Conservation (phyloP, 2,888 invertebrate species). For the Bimastos eiseni region DNA sequence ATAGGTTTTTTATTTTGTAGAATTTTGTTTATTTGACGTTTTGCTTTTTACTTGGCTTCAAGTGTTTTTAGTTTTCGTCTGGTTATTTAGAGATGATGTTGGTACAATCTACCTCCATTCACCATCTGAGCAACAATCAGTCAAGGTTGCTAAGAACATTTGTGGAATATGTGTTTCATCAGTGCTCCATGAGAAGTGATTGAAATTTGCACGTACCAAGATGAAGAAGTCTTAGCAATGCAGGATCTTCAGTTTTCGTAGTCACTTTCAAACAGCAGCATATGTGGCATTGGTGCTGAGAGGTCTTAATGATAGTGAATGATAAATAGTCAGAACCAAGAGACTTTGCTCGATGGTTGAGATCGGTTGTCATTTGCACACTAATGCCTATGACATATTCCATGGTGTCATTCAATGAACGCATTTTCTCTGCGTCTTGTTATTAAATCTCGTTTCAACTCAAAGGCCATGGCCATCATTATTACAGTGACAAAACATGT, state of each 20-base stretch:
- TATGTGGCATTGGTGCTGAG: neutral
- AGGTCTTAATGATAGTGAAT: neutral
- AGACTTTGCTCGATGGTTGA: neutral
- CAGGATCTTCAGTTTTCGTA: neutral
- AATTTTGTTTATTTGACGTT: neutral
- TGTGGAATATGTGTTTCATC: neutral
- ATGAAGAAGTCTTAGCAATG: neutral
- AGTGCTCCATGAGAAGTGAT: neutral
- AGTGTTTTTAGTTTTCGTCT: neutral
- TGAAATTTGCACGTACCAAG: neutral
- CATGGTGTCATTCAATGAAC: neutral
- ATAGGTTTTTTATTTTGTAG: neutral
- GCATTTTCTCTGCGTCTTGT: neutral
- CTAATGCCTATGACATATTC: neutral
- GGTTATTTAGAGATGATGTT: neutral
- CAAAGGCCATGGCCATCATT: neutral
- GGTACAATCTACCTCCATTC: slow-evolving; percentile 13
- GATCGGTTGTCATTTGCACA: neutral
- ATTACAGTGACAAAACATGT: neutral
- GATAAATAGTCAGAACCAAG: neutral
- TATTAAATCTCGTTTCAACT: neutral
- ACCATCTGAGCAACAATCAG: neutral
- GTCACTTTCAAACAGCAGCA: no score
- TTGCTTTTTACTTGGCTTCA: neutral
- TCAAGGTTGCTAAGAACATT: neutral